phyloP scores from a whole-genome alignment of 2,113 vertebrate genomes.

The Poicephalus meyeri region DNA sequence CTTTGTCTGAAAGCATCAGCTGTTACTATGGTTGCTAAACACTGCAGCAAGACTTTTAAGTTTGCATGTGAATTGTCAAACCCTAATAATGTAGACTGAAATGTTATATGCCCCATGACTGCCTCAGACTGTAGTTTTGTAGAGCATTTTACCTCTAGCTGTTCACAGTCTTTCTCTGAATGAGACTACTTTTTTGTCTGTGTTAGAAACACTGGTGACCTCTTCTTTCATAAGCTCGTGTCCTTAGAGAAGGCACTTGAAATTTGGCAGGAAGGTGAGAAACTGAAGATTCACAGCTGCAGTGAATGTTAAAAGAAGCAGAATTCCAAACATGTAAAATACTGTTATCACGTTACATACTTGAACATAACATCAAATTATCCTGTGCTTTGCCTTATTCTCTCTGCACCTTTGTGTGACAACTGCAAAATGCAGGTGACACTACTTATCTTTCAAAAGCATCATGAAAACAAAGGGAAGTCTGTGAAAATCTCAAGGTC shows the following conservation, averaged over 20 bases:
- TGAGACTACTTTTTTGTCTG: not conserved
- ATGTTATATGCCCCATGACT: not conserved
- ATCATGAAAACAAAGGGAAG: not conserved
- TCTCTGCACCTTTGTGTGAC: not conserved
- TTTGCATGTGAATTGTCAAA: constrained; percentile 23
- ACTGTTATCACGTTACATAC: not conserved
- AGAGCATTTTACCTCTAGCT: not conserved
- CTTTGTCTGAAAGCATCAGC: constrained; percentile 37
- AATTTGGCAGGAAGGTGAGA: constrained; percentile 32
- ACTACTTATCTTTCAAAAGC: not conserved
- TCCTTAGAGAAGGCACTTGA: not conserved
- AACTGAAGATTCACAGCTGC: not conserved
- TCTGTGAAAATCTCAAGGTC: not conserved
- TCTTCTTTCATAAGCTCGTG: not conserved
- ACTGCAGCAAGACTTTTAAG: not conserved
- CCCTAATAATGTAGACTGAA: not conserved
- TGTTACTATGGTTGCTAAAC: constrained; percentile 55
- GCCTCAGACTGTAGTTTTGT: not conserved
- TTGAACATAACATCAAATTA: not conserved
- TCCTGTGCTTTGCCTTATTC: not conserved
- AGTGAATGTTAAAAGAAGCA: not conserved
- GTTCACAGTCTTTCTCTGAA: not conserved
- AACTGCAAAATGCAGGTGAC: not conserved
- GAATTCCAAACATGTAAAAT: not conserved
- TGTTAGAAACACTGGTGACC: not conserved